Base-by-base conservation (phyloP, 2,797 vertebrate genomes). In the Eremophila alpestris region DNA sequence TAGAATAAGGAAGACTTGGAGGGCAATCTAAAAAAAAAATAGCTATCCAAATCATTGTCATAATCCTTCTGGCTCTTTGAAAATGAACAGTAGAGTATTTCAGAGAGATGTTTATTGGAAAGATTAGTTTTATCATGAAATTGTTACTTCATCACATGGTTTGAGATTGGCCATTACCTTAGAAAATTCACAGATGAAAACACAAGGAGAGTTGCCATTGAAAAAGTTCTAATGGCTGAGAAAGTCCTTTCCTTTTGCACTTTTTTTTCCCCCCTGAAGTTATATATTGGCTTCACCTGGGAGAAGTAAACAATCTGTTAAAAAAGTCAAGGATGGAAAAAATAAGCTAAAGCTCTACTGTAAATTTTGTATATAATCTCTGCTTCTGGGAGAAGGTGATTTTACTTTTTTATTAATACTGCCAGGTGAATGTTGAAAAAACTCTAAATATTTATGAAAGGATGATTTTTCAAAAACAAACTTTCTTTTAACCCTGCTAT, bases 71-170 rank as follows among this genome's bases (percentile, higher is more conserved):
- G 62, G 16, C 38, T 92, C 45, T 94, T 93, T 87, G 87, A 65
- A 94, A 97, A 97, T 94, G 67, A 95, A 86, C 94, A 94, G 41
- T 45, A 71, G 87, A 88, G 45, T 91, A 52, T 76, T 90, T 91
- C 62, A 80, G 77, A 88, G 60, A 85, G 49, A 41, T 83, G 55
- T 83, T 94, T 95, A 94, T 92, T 92, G 81, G 65, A 58, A 77
- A 95, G 68, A 84, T 76, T 77, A 85, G 71, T 85, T 95, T 95
- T 95, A 95, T 89, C 75, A 65, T 86, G 59, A 87, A 96, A 90
- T 88, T 91, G 87, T 90, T 71, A 84, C 89, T 89, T 92, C 54
- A 90, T 58, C 74, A 45, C 62, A 84, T 59, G 65, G 60, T 78
- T 96, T 34, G 34, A 87, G 86, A 94, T 89, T 78, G 82, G 55